Evolutionary conservation across 2,888 invertebrate species (phyloP).

Genomic region (Ormia ochracea): DNA sequence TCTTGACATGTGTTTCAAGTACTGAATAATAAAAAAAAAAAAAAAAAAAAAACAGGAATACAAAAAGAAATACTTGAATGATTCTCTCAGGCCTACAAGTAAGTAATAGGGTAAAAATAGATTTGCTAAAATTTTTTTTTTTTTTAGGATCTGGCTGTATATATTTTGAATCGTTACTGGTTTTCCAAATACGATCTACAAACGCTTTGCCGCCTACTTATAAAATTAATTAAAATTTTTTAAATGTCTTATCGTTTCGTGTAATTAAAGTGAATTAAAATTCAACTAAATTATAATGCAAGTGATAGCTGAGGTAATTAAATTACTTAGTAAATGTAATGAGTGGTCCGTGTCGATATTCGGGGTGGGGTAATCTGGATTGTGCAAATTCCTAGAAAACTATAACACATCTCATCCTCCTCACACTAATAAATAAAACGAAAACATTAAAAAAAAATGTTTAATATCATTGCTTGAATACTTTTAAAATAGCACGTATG

Average conservation of each 20-base stretch:
- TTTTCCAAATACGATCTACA: constrained; percentile 8
- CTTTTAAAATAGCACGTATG: no score
- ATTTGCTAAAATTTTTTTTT: no score
- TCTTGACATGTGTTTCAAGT: constrained; percentile 69
- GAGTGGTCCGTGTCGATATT: constrained; percentile 22
- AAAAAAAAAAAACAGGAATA: background rate
- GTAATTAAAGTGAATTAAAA: constrained; percentile 36
- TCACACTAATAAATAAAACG: background rate
- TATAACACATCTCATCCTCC: no score
- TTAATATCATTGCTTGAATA: no score
- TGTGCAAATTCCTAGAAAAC: constrained; percentile 32
- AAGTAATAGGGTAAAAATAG: constrained; percentile 15
- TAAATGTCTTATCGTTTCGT: constrained; percentile 47
- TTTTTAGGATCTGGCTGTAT: background rate
- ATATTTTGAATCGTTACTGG: background rate
- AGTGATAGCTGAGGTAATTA: constrained; percentile 67
- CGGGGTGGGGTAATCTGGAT: constrained; percentile 35
- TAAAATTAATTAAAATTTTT: constrained; percentile 56
- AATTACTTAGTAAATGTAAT: constrained; percentile 51
- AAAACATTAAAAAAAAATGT: no score
- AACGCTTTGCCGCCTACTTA: constrained; percentile 45
- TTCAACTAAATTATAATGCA: constrained; percentile 41
- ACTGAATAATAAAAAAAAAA: constrained; percentile 56
- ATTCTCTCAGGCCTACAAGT: background rate
- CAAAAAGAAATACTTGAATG: background rate